Evolutionary conservation across 2,888 invertebrate species (phyloP).

Genomic region (Ceraclea dissimilis): DNA sequence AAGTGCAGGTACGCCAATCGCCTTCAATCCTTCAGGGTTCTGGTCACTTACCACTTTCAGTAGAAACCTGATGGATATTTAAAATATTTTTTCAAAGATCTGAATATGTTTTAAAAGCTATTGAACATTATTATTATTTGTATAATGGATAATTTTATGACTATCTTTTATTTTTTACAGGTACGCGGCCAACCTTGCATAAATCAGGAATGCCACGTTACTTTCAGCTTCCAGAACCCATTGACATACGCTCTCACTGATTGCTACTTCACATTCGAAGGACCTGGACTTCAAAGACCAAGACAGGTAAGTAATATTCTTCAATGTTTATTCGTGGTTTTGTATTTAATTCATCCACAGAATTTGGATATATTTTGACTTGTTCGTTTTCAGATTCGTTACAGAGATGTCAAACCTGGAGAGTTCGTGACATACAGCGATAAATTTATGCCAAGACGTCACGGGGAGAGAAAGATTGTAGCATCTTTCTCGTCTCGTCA

Average conservation of each 20-base stretch:
- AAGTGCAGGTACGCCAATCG: constrained; percentile 47
- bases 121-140: too few relatives aligned
- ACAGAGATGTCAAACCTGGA: constrained; percentile 56
- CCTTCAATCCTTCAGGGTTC: background rate
- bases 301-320: constrained; percentile 39
- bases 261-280: constrained; percentile 64
- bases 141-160: constrained; percentile 4
- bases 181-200: constrained; percentile 45
- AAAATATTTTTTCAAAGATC: too few relatives aligned
- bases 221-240: constrained; percentile 62
- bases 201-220: constrained; percentile 47
- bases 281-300: constrained; percentile 57
- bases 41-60: background rate
- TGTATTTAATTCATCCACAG: background rate
- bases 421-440: constrained; percentile 56
- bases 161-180: constrained; percentile 28
- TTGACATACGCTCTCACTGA: constrained; percentile 54
- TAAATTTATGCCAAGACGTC: constrained; percentile 50
- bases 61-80: background rate
- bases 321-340: background rate
- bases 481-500: constrained; percentile 60
- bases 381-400: constrained; percentile 35
- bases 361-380: background rate
- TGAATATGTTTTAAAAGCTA: too few relatives aligned
- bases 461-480: constrained; percentile 56